Evolutionary conservation across 1,140 invertebrate genomes (phyloP).

Genomic region (Drosophila lini): DNA sequence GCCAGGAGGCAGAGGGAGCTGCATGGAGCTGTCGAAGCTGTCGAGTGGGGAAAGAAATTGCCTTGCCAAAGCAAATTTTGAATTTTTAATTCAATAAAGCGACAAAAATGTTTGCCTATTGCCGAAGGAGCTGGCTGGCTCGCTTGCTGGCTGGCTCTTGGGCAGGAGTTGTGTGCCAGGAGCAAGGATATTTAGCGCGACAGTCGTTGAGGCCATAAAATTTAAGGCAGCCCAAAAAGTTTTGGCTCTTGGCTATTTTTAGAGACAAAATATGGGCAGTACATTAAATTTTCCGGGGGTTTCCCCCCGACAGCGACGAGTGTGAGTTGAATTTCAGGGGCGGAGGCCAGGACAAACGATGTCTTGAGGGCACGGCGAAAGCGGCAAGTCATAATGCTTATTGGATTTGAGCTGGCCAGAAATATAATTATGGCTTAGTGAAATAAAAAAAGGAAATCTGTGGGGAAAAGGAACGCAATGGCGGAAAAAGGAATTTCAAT

Average conservation of each 20-base stretch:
- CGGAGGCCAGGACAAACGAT: slow-evolving; percentile 41
- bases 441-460: slow-evolving; percentile 22
- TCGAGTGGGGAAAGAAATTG: slow-evolving; percentile 33
- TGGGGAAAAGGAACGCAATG: slow-evolving; percentile 16
- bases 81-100: slow-evolving; percentile 82
- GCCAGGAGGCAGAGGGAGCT: slow-evolving; percentile 6
- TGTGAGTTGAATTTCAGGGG: slow-evolving; percentile 24
- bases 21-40: slow-evolving; percentile 5
- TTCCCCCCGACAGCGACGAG: neutral
- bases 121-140: slow-evolving; percentile 26
- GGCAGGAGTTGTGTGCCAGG: slow-evolving; percentile 8
- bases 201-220: slow-evolving; percentile 72
- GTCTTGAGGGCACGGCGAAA: slow-evolving; percentile 31
- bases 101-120: slow-evolving; percentile 71
- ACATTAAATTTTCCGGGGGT: slow-evolving; percentile 48
- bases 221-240: slow-evolving; percentile 56
- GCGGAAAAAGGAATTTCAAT: slow-evolving; percentile 69
- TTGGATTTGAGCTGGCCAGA: slow-evolving; percentile 69
- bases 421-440: slow-evolving; percentile 74
- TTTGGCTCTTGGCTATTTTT: slow-evolving; percentile 45
- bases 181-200: slow-evolving; percentile 69
- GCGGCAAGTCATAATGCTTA: slow-evolving; percentile 77
- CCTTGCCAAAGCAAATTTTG: slow-evolving; percentile 58
- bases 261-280: slow-evolving; percentile 57
- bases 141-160: neutral